phyloP scores from a whole-genome alignment of 1,140 invertebrate genomes.

The Anagrus nilaparvatae region DNA sequence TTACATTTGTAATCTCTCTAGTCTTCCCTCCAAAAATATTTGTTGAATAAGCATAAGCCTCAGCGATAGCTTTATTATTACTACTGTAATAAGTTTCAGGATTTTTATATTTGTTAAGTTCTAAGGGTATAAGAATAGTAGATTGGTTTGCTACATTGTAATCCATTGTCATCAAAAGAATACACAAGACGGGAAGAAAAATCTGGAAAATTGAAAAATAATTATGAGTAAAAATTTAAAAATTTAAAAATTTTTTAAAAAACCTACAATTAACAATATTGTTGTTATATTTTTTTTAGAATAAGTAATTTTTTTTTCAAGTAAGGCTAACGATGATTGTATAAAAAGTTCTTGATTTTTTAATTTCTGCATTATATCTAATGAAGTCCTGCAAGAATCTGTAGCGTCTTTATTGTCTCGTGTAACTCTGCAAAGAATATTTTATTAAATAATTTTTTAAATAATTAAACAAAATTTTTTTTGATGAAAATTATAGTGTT shows the following conservation, averaged over 20 bases:
- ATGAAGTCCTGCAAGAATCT: constrained; percentile 23
- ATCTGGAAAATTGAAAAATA: constrained; percentile 20
- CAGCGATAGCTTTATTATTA: constrained; percentile 16
- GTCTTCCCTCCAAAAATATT: constrained; percentile 13
- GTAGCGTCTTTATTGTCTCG: constrained; percentile 26
- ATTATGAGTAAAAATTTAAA: constrained; percentile 10
- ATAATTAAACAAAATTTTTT: constrained; percentile 7
- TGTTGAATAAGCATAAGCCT: constrained; percentile 21
- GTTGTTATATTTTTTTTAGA: constrained; percentile 26
- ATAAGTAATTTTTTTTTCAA: constrained; percentile 31
- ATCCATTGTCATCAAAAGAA: constrained; percentile 28
- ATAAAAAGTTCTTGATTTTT: constrained; percentile 22
- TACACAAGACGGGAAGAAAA: constrained; percentile 26
- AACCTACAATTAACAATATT: constrained; percentile 24
- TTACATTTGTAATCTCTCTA: not conserved
- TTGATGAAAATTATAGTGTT: constrained; percentile 7
- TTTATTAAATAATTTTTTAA: constrained; percentile 7
- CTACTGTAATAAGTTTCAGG: constrained; percentile 25
- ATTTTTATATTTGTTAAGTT: constrained; percentile 24
- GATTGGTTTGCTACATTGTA: constrained; percentile 22
- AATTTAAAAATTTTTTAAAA: constrained; percentile 6
- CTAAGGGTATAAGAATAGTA: constrained; percentile 20
- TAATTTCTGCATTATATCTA: constrained; percentile 20
- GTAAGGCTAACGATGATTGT: constrained; percentile 26
- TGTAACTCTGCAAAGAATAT: constrained; percentile 27